Evolutionary conservation across 2,797 vertebrate species (phyloP), one percentile per base, ranked within the genome.

Genomic region (Neosilurus mollespiculum): DNA sequence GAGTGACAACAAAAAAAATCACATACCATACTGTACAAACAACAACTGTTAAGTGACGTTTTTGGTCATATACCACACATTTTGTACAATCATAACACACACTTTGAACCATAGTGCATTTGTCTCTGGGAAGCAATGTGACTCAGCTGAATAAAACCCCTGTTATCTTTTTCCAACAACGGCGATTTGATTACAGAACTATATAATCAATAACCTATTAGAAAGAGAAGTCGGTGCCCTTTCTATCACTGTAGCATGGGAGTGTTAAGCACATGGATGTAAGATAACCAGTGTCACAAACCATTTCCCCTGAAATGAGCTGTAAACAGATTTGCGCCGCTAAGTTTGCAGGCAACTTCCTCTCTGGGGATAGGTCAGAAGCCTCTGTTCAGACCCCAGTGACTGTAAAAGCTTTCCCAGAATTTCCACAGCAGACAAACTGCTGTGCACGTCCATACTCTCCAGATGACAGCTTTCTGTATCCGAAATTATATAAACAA

Each of bases 271-370:
- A 9, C 71, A 67, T 53, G 62, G n/a, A 30, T 81, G n/a, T 59
- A 71, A 64, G 56, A 66, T 73, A 72, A 82, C 59, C 67, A 79
- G 54, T 65, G 66, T 37, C 67, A 69, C 76, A 54, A 58, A 75
- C 54, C 62, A 76, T 79, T 78, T 84, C 75, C 72, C 16, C 70
- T 87, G 58, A 61, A 83, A 53, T 18, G 12, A 80, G 54, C 62
- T 54, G 20, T 82, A 87, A 87, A 91, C 85, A 89, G 73, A 90
- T 90, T 83, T 86, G 81, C 79, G 65, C 30, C 82, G 88, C 89
- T 90, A 87, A 77, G 77, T 83, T 59, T 83, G 81, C 81, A 84
- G 65, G 87, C 89, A 89, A 91, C 91, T 92, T 93, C 93, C 92
- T 89, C 91, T 92, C 84, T 65, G 83, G 61, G 88, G 91, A 88